These are phyloP conservation scores for Acrobasis suavella DNA, from an alignment of 2,888 invertebrate species.

Conservation along the genomic window DNA sequence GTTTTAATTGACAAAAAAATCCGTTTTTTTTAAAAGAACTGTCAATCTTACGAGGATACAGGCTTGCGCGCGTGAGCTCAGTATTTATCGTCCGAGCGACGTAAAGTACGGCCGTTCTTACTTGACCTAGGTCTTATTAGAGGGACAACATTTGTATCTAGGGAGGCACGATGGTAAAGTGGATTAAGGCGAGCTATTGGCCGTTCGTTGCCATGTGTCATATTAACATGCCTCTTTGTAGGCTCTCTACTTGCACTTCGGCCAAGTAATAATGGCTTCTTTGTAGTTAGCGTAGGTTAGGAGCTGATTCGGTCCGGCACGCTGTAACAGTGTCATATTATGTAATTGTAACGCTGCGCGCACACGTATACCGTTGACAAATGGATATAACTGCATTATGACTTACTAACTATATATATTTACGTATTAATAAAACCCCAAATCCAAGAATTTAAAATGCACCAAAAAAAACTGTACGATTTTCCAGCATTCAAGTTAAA, in stretches of 20 bases:
- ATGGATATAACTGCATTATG: background rate
- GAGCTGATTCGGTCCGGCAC: constrained; percentile 45
- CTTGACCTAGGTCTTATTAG: background rate
- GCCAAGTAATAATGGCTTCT: background rate
- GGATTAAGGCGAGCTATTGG: too few relatives aligned
- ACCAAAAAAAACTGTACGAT: too few relatives aligned
- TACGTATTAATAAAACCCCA: too few relatives aligned
- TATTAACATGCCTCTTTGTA: background rate
- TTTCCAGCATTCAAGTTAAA: too few relatives aligned
- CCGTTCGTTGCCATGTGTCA: too few relatives aligned
- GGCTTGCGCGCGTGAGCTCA: constrained; percentile 5
- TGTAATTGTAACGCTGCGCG: constrained; percentile 40
- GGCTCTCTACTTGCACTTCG: background rate
- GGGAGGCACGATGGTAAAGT: too few relatives aligned
- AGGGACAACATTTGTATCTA: too few relatives aligned
- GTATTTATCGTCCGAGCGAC: constrained; percentile 8
- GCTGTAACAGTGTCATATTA: constrained; percentile 66
- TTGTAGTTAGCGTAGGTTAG: constrained; percentile 27
- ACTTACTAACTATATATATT: too few relatives aligned
- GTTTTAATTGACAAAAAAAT: background rate
- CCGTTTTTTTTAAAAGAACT: background rate
- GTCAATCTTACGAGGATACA: background rate
- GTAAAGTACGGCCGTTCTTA: constrained; percentile 3
- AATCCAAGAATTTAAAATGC: too few relatives aligned
- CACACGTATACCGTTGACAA: constrained; percentile 30